phyloP scores from a whole-genome alignment of 2,113 vertebrate genomes.

The Geothlypis trichas region DNA sequence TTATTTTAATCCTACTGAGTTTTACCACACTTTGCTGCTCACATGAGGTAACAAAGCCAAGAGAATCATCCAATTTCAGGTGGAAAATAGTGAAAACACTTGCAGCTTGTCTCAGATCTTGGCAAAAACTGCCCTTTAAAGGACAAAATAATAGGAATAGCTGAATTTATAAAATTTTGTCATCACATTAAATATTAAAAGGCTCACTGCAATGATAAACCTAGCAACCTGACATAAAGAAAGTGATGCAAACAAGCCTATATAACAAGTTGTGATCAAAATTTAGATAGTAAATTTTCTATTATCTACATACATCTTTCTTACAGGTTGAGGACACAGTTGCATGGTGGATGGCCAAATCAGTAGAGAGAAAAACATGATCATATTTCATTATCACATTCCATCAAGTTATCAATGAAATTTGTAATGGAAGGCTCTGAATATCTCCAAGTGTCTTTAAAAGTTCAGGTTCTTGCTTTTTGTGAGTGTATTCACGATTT shows the following conservation, averaged over 20 bases:
- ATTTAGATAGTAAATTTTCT: background rate
- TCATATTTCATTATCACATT: background rate
- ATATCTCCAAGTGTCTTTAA: background rate
- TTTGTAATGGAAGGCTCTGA: background rate
- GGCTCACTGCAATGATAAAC: background rate
- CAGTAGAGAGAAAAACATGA: background rate
- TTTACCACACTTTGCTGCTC: background rate
- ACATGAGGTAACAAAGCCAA: background rate
- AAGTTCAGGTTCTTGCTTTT: background rate
- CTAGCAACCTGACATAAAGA: background rate
- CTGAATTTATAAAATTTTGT: background rate
- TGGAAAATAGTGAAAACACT: background rate
- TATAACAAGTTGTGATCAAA: background rate
- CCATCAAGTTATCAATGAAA: background rate
- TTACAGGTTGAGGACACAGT: background rate
- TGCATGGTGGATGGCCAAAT: background rate
- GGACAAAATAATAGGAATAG: background rate
- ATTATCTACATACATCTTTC: rapidly evolving
- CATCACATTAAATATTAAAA: background rate
- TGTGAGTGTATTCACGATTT: background rate
- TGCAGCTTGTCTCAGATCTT: background rate
- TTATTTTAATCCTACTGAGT: background rate
- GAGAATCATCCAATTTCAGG: background rate
- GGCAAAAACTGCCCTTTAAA: background rate
- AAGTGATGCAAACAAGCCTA: background rate